Base-by-base conservation (phyloP, 2,888 invertebrate genomes). In the Eupelmus urozonus region DNA sequence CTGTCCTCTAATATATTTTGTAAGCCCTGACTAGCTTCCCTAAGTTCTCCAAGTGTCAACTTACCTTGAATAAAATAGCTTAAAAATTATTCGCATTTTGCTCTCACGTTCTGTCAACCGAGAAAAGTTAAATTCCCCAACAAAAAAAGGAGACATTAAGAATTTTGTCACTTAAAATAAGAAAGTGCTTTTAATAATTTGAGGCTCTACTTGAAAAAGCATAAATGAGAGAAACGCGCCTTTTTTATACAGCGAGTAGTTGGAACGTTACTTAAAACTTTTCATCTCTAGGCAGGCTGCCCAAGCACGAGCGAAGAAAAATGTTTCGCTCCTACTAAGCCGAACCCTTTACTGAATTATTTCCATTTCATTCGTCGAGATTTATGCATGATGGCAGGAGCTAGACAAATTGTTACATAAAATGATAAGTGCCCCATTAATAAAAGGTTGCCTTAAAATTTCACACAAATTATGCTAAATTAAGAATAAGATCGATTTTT, bases 121-220 rank as follows among this genome's bases (percentile, higher is more conserved):
- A 45, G 42, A 53, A 59, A 34, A 49, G 29, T 51, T 13, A 13
- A 49, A 25, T 66, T 7, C 9, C n/a, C 0, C 9, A 62, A 53
- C 25, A 40, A 13, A 45, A 45, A 45, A 45, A 45, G 16, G 2
- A 45, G 57, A 40, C 25, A 59, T 75, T 53, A 25, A 59, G 67
- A 51, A 49, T 29, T 20, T 51, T n/a, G 18, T 45, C 55, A 63
- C 69, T 73, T 62, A 51, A n/a, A 75, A 65, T 66, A 78, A 76
- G 69, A 75, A 79, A 81, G 72, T 77, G 57, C 77, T 79, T 73
- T 81, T 79, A 74, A 79, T 77, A 75, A 81, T 77, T 78, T 49
- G 65, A 70, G 40, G 40, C 69, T 18, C 45, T n/a, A n/a, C 69
- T 63, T 55, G 40, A 59, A 70, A 55, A 59, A 13, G 65, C 53